phyloP scores from a whole-genome alignment of 2,797 vertebrate species.

The Spheniscus humboldti region DNA sequence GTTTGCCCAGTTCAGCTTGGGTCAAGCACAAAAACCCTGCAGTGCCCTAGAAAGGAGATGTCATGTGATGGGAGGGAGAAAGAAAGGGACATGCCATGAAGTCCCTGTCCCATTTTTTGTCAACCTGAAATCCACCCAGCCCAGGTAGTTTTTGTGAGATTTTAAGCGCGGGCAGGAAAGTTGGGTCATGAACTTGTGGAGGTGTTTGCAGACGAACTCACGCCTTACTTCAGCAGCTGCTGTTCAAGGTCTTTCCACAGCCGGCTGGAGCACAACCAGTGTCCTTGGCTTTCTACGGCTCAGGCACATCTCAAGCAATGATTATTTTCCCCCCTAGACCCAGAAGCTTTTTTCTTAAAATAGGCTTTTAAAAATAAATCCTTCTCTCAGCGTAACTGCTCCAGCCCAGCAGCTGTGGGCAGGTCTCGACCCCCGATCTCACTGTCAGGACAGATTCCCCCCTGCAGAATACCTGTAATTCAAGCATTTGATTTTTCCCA shows the following conservation, averaged over 20 bases:
- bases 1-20: background rate
- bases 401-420: background rate
- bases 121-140: background rate
- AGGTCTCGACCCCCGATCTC: background rate
- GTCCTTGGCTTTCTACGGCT: background rate
- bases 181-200: background rate
- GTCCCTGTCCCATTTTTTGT: background rate
- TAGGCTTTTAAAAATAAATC: conserved; percentile 1
- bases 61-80: background rate
- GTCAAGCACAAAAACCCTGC: background rate
- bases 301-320: background rate
- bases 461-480: conserved; percentile 43
- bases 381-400: background rate
- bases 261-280: background rate
- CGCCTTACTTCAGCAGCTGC: background rate
- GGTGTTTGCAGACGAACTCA: background rate
- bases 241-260: background rate
- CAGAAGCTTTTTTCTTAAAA: background rate
- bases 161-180: background rate
- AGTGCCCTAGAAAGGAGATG: background rate
- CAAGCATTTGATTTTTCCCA: conserved; percentile 48
- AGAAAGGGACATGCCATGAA: background rate
- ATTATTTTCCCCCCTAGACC: background rate
- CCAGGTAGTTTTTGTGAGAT: background rate
- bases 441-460: background rate